Conservation (phyloP, 2,888 invertebrate species). For the Drosophila borealis region DNA sequence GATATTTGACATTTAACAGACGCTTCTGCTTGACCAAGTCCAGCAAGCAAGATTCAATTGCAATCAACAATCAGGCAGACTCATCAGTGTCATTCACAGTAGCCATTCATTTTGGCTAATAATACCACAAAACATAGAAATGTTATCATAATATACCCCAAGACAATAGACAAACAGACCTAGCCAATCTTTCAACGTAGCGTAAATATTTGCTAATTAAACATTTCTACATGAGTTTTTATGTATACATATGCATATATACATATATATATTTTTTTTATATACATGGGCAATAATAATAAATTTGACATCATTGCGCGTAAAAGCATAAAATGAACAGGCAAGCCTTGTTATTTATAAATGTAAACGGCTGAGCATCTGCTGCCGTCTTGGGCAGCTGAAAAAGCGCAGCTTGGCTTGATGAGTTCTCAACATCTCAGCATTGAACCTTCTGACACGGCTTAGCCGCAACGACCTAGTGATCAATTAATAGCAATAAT, state of each 20-base stretch:
- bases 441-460: slow-evolving; percentile 61
- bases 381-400: slow-evolving; percentile 30
- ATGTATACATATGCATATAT: not conserved
- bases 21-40: slow-evolving; percentile 7
- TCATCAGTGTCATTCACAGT: slow-evolving; percentile 45
- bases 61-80: slow-evolving; percentile 39
- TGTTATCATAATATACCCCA: slow-evolving; percentile 46
- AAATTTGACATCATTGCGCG: slow-evolving; percentile 76
- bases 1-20: slow-evolving; percentile 3
- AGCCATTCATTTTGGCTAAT: slow-evolving; percentile 46
- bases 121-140: slow-evolving; percentile 37
- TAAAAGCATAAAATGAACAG: slow-evolving; percentile 65
- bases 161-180: slow-evolving; percentile 38
- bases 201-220: slow-evolving; percentile 78
- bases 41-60: slow-evolving; percentile 33
- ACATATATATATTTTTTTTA: slow-evolving; percentile 2
- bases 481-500: slow-evolving; percentile 69
- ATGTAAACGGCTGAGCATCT: slow-evolving; percentile 52
- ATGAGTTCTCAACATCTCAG: slow-evolving; percentile 41
- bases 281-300: slow-evolving; percentile 61
- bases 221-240: slow-evolving; percentile 61
- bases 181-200: slow-evolving; percentile 38
- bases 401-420: slow-evolving; percentile 19
- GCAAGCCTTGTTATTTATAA: slow-evolving; percentile 32
- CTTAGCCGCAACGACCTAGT: slow-evolving; percentile 62